Conservation (phyloP, 1,140 invertebrate genomes). For the Drosophila setifemur region DNA sequence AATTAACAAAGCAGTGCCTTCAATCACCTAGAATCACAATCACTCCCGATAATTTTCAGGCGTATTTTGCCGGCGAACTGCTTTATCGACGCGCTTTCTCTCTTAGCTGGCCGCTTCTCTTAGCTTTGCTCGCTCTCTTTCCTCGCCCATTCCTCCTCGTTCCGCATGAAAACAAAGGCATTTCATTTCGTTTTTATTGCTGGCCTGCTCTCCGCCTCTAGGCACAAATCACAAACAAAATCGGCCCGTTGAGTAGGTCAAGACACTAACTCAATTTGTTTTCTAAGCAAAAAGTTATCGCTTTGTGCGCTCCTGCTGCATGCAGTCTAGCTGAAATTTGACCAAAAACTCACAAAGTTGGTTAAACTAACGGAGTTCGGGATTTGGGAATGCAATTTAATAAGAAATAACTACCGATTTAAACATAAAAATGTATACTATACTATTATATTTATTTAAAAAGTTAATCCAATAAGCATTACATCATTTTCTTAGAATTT, state of each 20-base stretch:
- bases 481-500: no score
- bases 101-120: constrained; percentile 30
- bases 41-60: no score
- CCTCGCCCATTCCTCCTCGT: constrained; percentile 2
- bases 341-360: no score
- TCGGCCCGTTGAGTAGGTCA: constrained; percentile 65
- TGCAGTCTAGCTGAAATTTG: constrained; percentile 1
- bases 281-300: constrained; percentile 50
- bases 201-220: constrained; percentile 1
- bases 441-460: no score
- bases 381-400: no score
- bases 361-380: no score
- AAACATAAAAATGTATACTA: no score
- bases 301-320: neutral
- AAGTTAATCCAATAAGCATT: no score
- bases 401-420: no score
- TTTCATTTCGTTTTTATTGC: constrained; percentile 11
- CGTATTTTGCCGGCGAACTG: constrained; percentile 36
- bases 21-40: no score
- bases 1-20: no score
- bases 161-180: constrained; percentile 30
- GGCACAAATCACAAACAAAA: constrained; percentile 57
- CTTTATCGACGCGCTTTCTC: constrained; percentile 46
- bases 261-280: constrained; percentile 64
- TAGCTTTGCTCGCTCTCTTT: neutral